Percentiles rank a stretch among this genome's conserved stretches.
These are phyloP conservation scores for Plebejus argus DNA, from an alignment of 2,888 invertebrate species.

Conservation along the genomic window DNA sequence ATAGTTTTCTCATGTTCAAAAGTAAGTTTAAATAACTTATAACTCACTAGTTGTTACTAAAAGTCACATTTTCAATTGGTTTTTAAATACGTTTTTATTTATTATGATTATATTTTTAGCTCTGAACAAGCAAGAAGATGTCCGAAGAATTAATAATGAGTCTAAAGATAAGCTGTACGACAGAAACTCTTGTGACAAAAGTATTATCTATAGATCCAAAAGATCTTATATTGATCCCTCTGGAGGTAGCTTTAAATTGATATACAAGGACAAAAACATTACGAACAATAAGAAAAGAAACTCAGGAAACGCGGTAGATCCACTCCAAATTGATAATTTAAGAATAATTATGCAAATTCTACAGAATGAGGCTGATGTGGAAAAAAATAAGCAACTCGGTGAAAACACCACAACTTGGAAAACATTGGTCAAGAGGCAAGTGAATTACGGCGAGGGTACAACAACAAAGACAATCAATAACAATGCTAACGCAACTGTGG, in stretches of 20 bases:
- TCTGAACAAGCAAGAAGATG: neutral
- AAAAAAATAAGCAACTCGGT: neutral
- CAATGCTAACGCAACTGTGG: constrained; percentile 30
- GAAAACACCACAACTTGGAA: neutral
- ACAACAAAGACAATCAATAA: neutral
- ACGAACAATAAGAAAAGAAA: neutral
- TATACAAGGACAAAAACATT: neutral
- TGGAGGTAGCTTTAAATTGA: neutral
- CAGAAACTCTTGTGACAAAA: neutral
- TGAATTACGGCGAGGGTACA: constrained; percentile 5
- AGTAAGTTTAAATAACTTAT: too few species aligned
- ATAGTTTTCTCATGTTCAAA: constrained; percentile 56
- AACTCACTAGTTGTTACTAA: neutral
- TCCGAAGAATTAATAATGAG: neutral
- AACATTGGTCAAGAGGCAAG: neutral
- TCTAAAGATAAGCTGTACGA: neutral
- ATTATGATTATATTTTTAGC: too few species aligned
- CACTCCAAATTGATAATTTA: neutral
- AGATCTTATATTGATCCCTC: neutral
- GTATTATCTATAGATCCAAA: neutral
- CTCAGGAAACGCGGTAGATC: neutral
- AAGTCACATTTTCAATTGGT: too few species aligned
- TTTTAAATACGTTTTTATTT: neutral
- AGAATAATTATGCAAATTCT: neutral
- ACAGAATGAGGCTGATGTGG: neutral